Conservation (phyloP, 1,140 invertebrate genomes). For the Procambarus clarkii region DNA sequence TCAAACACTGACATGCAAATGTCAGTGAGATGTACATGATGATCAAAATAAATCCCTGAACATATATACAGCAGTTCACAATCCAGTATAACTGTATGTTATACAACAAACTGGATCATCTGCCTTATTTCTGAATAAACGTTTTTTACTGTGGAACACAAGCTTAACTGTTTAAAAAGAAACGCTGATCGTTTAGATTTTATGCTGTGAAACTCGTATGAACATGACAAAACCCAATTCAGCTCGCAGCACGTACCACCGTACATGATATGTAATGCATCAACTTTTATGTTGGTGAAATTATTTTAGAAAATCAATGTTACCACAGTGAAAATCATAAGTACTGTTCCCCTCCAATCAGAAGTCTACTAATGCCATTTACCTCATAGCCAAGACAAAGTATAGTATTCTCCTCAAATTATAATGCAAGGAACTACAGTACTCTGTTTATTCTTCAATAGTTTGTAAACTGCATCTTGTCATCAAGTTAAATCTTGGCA, state of each 20-base stretch:
- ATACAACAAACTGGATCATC: not conserved
- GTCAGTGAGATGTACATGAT: not conserved
- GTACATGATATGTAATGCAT: constrained; percentile 46
- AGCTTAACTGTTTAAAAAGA: not conserved
- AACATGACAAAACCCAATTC: not conserved
- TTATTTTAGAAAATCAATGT: not conserved
- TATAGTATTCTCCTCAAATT: not conserved
- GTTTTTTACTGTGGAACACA: not conserved
- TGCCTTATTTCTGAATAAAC: not conserved
- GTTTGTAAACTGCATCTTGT: not conserved
- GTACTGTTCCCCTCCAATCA: not conserved
- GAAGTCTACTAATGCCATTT: not conserved
- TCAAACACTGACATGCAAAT: not conserved
- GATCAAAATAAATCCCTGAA: not conserved
- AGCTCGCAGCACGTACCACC: constrained; percentile 21
- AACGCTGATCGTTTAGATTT: not conserved
- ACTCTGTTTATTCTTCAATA: not conserved
- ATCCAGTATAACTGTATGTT: not conserved
- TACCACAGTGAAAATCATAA: not conserved
- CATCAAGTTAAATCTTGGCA: not conserved
- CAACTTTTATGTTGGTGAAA: not conserved
- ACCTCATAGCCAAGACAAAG: not conserved
- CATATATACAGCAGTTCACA: not conserved
- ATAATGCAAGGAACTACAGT: not conserved
- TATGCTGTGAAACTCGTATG: not conserved